Conservation (phyloP, 30 jellyfish, hydroid and myxozoan genomes). For the Turritopsis rubra region DNA sequence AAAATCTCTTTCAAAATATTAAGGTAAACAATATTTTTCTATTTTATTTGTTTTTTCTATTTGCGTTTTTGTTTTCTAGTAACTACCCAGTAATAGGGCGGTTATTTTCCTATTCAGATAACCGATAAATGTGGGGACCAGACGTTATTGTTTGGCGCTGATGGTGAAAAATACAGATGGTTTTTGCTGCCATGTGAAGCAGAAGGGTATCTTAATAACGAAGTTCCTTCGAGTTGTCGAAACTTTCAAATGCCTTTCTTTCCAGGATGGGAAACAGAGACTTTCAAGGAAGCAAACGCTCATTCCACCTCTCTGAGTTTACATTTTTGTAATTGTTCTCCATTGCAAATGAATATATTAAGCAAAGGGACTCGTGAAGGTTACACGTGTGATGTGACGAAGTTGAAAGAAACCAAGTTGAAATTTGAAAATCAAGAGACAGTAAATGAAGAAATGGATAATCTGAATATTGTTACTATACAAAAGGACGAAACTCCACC, state of each 20-base stretch:
- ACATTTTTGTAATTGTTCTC: constrained; percentile 19
- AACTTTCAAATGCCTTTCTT: constrained; percentile 55
- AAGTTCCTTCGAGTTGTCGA: constrained; percentile 13
- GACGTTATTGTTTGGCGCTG: constrained; percentile 58
- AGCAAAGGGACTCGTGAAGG: not conserved
- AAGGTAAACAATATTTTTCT: constrained; percentile 27
- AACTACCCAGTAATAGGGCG: too few relatives aligned
- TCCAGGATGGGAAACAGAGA: constrained; percentile 43
- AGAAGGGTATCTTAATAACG: constrained; percentile 33
- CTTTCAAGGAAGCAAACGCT: not conserved
- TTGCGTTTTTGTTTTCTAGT: not conserved
- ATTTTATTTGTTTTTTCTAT: too few relatives aligned
- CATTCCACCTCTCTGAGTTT: not conserved
- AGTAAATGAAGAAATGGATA: not conserved
- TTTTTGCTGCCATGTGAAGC: constrained; percentile 83
- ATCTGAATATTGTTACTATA: not conserved
- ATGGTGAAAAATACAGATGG: constrained; percentile 77
- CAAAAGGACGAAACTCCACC: not conserved
- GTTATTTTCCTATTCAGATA: not conserved
- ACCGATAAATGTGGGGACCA: constrained; percentile 43
- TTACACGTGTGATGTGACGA: not conserved
- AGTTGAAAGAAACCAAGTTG: not conserved
- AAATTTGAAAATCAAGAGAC: not conserved
- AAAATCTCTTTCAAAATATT: constrained; percentile 16
- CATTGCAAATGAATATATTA: not conserved